phyloP scores from a whole-genome alignment of 23 tunicate genomes.

The Halocynthia aurantium region DNA sequence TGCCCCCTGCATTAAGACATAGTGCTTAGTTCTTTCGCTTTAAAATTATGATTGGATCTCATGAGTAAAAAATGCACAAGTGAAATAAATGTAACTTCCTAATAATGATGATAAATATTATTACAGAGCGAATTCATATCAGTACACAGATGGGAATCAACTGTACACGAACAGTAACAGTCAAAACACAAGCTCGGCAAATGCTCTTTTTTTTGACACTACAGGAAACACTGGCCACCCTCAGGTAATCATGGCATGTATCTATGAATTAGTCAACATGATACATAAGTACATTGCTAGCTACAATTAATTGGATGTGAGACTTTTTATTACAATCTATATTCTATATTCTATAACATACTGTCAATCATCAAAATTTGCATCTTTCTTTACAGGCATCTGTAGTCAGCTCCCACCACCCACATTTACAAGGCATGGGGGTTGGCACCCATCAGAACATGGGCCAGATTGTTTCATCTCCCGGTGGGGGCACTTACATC shows the following conservation, averaged over 20 bases:
- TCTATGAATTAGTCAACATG: no score
- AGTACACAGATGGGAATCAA: constrained; percentile 70
- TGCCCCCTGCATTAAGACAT: not conserved
- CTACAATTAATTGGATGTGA: no score
- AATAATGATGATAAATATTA: not conserved
- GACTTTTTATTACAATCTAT: no score
- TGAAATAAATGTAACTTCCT: no score
- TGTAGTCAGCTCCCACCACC: constrained; percentile 23
- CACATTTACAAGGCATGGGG: constrained; percentile 9
- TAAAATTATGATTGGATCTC: no score
- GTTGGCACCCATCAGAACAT: constrained; percentile 30
- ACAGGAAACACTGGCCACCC: constrained; percentile 37
- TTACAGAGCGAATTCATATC: constrained; percentile 56
- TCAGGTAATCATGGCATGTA: constrained; percentile 8
- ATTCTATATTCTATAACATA: no score
- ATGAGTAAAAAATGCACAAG: no score
- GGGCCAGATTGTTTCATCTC: constrained; percentile 77
- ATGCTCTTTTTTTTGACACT: constrained; percentile 67
- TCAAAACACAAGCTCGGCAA: constrained; percentile 36
- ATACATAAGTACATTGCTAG: no score
- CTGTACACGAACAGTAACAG: constrained; percentile 68
- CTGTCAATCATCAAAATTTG: no score
- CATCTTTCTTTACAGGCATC: constrained; percentile 8
- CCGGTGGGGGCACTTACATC: constrained; percentile 84
- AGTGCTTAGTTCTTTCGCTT: no score